phyloP scores from a whole-genome alignment of 2,797 vertebrate species.

The Rhodeus uyekii region DNA sequence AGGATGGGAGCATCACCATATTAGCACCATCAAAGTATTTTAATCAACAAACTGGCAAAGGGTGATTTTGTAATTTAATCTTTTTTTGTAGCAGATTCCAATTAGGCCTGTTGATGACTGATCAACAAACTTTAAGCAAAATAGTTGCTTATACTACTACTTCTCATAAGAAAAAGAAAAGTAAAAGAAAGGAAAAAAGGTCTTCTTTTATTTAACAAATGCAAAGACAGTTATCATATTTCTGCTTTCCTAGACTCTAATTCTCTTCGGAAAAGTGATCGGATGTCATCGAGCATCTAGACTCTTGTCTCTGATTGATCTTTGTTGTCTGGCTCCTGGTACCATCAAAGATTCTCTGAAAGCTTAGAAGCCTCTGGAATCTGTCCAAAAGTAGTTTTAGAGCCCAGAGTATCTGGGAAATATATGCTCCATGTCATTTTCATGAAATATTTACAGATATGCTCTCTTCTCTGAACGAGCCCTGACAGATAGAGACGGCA shows the following conservation, averaged over 20 bases:
- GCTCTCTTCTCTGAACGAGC: not conserved
- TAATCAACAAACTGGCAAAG: not conserved
- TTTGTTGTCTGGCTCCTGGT: slow-evolving; percentile 44
- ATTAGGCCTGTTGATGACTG: not conserved
- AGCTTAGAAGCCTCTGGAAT: slow-evolving; percentile 42
- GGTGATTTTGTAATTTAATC: not conserved
- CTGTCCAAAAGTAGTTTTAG: slow-evolving; percentile 35
- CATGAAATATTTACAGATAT: slow-evolving; percentile 49
- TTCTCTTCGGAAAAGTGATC: slow-evolving; percentile 5
- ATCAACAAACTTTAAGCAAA: not conserved
- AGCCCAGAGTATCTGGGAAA: slow-evolving; percentile 19
- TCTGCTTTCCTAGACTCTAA: slow-evolving; percentile 10
- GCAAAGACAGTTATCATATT: not conserved
- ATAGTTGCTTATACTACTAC: not conserved
- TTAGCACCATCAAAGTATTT: not conserved
- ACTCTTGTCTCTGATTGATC: slow-evolving; percentile 40
- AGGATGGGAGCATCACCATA: not conserved
- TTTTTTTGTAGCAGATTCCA: not conserved
- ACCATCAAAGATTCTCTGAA: slow-evolving; percentile 19
- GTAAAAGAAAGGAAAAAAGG: too few species aligned
- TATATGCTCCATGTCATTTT: slow-evolving; percentile 24
- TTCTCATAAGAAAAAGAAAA: not conserved
- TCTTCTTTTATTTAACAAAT: not conserved
- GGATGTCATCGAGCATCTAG: slow-evolving; percentile 30
- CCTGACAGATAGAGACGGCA: not conserved